phyloP scores from a whole-genome alignment of 2,888 invertebrate species.

The Lamproptera curius region DNA sequence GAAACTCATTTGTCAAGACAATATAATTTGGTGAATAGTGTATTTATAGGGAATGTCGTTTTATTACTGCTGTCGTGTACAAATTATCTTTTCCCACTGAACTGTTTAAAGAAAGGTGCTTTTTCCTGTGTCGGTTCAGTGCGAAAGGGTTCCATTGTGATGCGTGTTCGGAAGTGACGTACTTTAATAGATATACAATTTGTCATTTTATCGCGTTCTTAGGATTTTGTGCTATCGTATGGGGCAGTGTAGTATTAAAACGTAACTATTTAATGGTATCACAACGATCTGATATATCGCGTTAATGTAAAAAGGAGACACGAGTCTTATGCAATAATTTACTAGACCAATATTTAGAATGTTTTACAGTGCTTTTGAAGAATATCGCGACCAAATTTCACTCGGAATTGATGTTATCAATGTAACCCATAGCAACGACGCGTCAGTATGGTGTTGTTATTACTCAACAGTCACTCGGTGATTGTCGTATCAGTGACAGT shows the following conservation, averaged over 20 bases:
- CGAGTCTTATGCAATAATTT: conserved; percentile 65
- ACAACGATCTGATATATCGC: conserved; percentile 56
- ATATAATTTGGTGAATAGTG: conserved; percentile 5
- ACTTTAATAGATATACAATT: conserved; percentile 31
- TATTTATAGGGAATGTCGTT: conserved; percentile 8
- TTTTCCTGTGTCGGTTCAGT: background rate
- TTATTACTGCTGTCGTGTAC: conserved; percentile 5
- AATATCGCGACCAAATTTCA: no score
- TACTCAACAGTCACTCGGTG: no score
- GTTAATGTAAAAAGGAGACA: conserved; percentile 40
- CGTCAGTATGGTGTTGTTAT: no score
- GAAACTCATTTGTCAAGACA: conserved; percentile 4
- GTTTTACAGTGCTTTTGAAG: conserved; percentile 73
- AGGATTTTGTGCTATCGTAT: conserved; percentile 22
- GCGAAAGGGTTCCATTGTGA: background rate
- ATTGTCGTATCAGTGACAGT: no score
- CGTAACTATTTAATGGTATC: conserved; percentile 44
- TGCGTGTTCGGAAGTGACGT: conserved; percentile 1
- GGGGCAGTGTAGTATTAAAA: conserved; percentile 27
- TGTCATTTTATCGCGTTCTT: conserved; percentile 29
- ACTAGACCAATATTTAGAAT: conserved; percentile 76
- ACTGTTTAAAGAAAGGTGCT: background rate
- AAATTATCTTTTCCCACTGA: conserved; percentile 8
- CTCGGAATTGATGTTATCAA: no score
- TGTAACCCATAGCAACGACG: no score